A percentile compares a stretch with the other conserved stretches of the same genome.
These are phyloP conservation scores for Psix sp. DNA, from an alignment of 1,140 invertebrate species.

Conservation along the genomic window DNA sequence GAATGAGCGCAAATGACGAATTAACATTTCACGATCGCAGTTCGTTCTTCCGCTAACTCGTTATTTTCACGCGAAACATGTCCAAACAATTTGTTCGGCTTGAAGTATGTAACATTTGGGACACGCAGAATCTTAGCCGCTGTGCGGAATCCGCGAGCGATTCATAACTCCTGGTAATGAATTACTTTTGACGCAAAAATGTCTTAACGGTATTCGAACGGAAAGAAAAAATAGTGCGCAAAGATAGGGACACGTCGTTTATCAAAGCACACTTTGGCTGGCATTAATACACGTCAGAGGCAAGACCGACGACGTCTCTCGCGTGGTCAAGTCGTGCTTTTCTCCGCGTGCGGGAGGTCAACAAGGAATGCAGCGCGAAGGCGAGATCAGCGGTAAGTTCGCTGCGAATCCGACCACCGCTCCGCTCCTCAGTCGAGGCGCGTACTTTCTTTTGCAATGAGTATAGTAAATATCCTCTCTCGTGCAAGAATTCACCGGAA, in stretches of 20 bases:
- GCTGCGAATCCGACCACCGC: constrained; percentile 47
- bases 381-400: constrained; percentile 40
- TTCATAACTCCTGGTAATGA: constrained; percentile 21
- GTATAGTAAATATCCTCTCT: constrained; percentile 62
- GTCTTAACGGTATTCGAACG: constrained; percentile 9
- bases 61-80: too few relatives aligned
- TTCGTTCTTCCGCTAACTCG: too few relatives aligned
- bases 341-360: constrained; percentile 27
- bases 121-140: background rate
- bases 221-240: constrained; percentile 34
- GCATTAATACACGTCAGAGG: constrained; percentile 49
- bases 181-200: too few relatives aligned
- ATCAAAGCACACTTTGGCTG: constrained; percentile 50
- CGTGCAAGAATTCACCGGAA: constrained; percentile 66
- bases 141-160: background rate
- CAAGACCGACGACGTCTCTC: constrained; percentile 41
- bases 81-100: too few relatives aligned
- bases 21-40: too few relatives aligned
- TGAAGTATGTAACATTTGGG: too few relatives aligned
- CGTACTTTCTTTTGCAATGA: constrained; percentile 30
- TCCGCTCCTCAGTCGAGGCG: background rate
- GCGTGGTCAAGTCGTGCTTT: constrained; percentile 41
- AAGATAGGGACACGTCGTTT: constrained; percentile 35
- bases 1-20: too few relatives aligned
- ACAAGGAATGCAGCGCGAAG: too few relatives aligned